Percentiles rank a stretch among this genome's conserved stretches.
Evolutionary conservation across 2,797 vertebrate species (phyloP).

Genomic region (Rhinophrynus dorsalis): DNA sequence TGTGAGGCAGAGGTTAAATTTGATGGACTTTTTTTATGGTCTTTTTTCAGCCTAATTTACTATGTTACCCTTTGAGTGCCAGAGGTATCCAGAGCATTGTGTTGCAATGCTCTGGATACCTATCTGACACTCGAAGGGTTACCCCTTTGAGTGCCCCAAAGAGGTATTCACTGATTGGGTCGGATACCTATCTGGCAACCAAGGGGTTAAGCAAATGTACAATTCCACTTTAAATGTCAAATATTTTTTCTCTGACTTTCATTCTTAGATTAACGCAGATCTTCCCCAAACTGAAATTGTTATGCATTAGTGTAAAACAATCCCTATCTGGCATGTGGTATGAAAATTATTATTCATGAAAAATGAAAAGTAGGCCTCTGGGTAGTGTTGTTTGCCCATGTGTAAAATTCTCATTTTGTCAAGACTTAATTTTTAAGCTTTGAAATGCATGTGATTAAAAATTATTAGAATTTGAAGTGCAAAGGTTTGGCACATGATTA

Average conservation of each 20-base stretch:
- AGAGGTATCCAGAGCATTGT: too few species aligned
- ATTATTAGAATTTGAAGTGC: constrained; percentile 37
- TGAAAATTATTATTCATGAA: constrained; percentile 49
- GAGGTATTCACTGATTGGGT: too few species aligned
- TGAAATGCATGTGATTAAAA: constrained; percentile 38
- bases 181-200: too few species aligned
- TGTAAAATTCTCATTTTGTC: constrained; percentile 50
- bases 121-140: too few species aligned
- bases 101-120: too few species aligned
- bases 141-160: too few species aligned
- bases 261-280: neutral
- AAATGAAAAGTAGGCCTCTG: constrained; percentile 40
- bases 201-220: too few species aligned
- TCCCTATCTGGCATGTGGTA: constrained; percentile 28
- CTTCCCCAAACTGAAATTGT: constrained; percentile 28
- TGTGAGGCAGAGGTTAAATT: too few species aligned
- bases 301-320: constrained; percentile 36
- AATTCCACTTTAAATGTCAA: too few species aligned
- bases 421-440: constrained; percentile 46
- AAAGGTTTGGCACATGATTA: constrained; percentile 27
- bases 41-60: too few species aligned
- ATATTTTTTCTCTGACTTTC: constrained; percentile 8
- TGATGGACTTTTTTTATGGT: too few species aligned
- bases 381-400: constrained; percentile 43
- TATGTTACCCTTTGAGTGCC: too few species aligned